Base-by-base conservation (phyloP, 2,113 vertebrate species). In the Helogale parvula region DNA sequence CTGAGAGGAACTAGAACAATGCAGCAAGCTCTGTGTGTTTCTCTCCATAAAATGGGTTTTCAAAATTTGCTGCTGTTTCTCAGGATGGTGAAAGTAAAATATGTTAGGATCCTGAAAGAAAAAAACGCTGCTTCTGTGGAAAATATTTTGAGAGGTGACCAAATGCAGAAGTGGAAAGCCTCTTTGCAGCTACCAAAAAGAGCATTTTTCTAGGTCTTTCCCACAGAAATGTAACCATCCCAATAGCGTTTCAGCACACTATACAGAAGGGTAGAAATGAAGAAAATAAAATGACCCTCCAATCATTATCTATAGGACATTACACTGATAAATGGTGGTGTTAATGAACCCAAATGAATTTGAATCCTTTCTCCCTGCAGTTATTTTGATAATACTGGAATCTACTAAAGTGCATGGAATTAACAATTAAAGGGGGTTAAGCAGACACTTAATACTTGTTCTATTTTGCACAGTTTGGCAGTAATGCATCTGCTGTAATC, bases 361-460 rank as follows among this genome's bases (percentile, higher is more conserved):
- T 96, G 97, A 98, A 97, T 97, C 98, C 98, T 98, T 98, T 98
- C 95, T 98, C 98, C 98, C 98, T 97, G 98, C 96, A 98, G 98
- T 98, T 98, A 98, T 99, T 99, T 99, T 99, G 98, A 98, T 98
- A 98, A 99, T 98, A 96, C 97, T 97, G 92, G 97, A 97, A 98
- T 98, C 90, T 84, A 98, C 98, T 98, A 98, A 99, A 99, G 97
- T 98, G 98, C 97, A 98, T 97, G 97, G 98, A 99, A 99, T 98
- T 98, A 98, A 98, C 99, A 98, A 98, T 99, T 98, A 99, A 98
- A 98, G 98, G 87, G 90, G 98, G 97, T 98, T 98, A 99, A 98
- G 96, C 94, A 99, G 98, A 97, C 97, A 98, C 97, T 98, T 98
- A 98, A 98, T 98, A 99, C 98, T 97, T 94, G 69, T 97, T 98